phyloP scores from a whole-genome alignment of 2,113 vertebrate genomes.

The Triplophysa dalaica region DNA sequence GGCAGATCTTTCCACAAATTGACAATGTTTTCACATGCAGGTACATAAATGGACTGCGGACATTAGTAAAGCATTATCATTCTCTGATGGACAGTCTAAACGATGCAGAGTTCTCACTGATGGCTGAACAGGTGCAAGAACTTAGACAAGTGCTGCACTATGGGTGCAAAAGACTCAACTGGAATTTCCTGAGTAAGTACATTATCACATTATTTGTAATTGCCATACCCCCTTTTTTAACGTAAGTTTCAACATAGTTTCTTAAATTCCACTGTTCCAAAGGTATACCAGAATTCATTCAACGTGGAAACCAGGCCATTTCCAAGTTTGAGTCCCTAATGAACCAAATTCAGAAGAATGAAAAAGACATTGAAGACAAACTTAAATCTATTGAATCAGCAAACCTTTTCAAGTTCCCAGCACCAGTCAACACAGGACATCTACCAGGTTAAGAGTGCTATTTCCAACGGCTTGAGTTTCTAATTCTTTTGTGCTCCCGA shows the following conservation, averaged over 20 bases:
- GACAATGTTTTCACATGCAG: constrained; percentile 62
- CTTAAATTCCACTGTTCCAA: constrained; percentile 27
- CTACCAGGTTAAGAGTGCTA: constrained; percentile 76
- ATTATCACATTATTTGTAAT: background rate
- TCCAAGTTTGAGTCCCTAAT: constrained; percentile 85
- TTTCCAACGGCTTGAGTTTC: background rate
- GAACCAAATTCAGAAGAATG: constrained; percentile 81
- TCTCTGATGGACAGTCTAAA: constrained; percentile 73
- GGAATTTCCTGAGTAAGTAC: constrained; percentile 84
- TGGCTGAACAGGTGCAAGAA: constrained; percentile 74
- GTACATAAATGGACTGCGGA: constrained; percentile 71
- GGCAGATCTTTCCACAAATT: background rate
- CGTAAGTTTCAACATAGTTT: too few relatives aligned
- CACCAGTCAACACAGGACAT: constrained; percentile 58
- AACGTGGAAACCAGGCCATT: constrained; percentile 70
- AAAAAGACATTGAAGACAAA: constrained; percentile 77
- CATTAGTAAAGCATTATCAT: constrained; percentile 74
- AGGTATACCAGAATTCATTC: constrained; percentile 85
- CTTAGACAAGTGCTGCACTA: constrained; percentile 71
- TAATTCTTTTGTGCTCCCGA: background rate
- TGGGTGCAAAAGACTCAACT: constrained; percentile 83
- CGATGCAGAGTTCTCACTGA: constrained; percentile 75
- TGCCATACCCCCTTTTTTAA: too few relatives aligned
- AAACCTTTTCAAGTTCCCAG: constrained; percentile 82
- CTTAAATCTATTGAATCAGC: constrained; percentile 77